Evolutionary conservation across 2,797 vertebrate species (phyloP).

Genomic region (Phoebastria nigripes): DNA sequence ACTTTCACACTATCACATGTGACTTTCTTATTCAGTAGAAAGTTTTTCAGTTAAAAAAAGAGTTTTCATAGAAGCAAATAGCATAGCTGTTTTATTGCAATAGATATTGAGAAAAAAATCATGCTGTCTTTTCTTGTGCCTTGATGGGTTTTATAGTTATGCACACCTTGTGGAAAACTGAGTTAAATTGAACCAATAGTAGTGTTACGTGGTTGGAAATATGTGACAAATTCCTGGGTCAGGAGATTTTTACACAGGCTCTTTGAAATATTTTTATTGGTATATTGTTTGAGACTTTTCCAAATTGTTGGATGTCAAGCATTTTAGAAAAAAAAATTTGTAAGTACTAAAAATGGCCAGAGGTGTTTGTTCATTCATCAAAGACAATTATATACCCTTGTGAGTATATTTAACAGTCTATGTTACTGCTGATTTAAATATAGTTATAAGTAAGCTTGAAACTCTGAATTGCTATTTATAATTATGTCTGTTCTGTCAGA

Average conservation of each 20-base stretch:
- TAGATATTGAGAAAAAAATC: neutral
- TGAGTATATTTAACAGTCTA: neutral
- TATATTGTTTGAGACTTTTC: neutral
- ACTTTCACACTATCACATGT: neutral
- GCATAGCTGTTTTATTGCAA: neutral
- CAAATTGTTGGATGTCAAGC: neutral
- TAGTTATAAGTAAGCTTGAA: neutral
- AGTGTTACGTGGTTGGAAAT: neutral
- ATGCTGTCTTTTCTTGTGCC: neutral
- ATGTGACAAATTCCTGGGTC: neutral
- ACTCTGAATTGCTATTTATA: neutral
- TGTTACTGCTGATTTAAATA: neutral
- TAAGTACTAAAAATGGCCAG: neutral
- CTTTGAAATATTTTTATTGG: neutral
- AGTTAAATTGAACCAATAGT: neutral
- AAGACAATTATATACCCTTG: neutral
- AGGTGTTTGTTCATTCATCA: neutral
- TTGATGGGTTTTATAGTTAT: neutral
- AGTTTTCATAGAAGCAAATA: neutral
- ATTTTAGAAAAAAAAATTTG: neutral
- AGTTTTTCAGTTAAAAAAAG: neutral
- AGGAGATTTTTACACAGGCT: neutral
- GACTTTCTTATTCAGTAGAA: neutral
- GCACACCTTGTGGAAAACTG: fast-evolving
- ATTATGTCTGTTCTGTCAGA: neutral